These are phyloP conservation scores for Harpalus rufipes DNA, from an alignment of 2,888 invertebrate genomes.

Conservation along the genomic window DNA sequence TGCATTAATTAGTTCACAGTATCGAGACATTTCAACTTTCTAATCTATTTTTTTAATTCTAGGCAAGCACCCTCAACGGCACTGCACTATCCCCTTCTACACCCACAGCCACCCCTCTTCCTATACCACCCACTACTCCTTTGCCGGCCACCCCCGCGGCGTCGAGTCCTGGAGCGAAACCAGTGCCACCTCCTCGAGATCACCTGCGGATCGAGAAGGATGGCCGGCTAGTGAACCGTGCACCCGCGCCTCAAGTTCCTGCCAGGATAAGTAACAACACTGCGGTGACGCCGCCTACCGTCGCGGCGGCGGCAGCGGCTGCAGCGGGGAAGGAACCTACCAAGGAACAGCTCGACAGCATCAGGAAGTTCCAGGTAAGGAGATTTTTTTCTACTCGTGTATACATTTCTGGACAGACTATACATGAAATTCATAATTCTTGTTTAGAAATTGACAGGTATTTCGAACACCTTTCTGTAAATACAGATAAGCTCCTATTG, in stretches of 20 bases:
- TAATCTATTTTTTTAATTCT: not conserved
- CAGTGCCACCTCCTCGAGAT: slow-evolving; percentile 83
- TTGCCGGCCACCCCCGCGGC: not conserved
- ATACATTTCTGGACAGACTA: not conserved
- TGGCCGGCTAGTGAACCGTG: slow-evolving; percentile 81
- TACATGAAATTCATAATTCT: not conserved
- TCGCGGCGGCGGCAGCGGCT: slow-evolving; percentile 73
- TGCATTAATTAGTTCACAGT: too few relatives aligned
- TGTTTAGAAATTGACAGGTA: not conserved
- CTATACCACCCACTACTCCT: not conserved
- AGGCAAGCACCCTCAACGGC: slow-evolving; percentile 74
- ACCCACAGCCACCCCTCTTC: slow-evolving; percentile 73
- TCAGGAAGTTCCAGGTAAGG: slow-evolving; percentile 92
- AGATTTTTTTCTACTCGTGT: not conserved
- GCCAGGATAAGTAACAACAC: slow-evolving; percentile 81
- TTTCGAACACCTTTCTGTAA: not conserved
- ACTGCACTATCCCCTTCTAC: slow-evolving; percentile 72
- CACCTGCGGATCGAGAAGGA: slow-evolving; percentile 83
- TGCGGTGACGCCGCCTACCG: slow-evolving; percentile 68
- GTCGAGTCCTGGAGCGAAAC: slow-evolving; percentile 76
- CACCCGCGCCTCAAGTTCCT: slow-evolving; percentile 84
- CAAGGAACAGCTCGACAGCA: slow-evolving; percentile 93
- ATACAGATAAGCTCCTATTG: not conserved
- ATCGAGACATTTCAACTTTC: too few relatives aligned
- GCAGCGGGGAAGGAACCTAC: slow-evolving; percentile 83